Percentiles rank a stretch among this genome's conserved stretches.
These are phyloP conservation scores for Piezodorus guildinii DNA, from an alignment of 1,140 invertebrate genomes.

Conservation along the genomic window DNA sequence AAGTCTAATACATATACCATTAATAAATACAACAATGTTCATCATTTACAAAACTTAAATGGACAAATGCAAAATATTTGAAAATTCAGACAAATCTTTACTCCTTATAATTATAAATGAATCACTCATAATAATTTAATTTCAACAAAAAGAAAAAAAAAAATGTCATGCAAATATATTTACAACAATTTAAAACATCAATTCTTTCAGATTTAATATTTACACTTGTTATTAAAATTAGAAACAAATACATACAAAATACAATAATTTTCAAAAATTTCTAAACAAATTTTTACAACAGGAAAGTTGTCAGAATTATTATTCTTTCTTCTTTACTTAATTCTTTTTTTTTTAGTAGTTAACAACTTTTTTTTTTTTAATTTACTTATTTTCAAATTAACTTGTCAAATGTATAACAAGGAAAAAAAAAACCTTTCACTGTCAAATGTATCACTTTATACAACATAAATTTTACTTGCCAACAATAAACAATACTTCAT, in stretches of 20 bases:
- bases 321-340: neutral
- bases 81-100: neutral
- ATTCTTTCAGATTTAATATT: neutral
- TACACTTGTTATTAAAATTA: conserved; percentile 2
- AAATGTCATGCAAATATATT: conserved; percentile 3
- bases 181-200: neutral
- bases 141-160: neutral
- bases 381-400: too few relatives aligned
- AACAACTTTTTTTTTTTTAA: too few relatives aligned
- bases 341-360: neutral
- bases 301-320: neutral
- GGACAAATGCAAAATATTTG: neutral
- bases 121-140: too few relatives aligned
- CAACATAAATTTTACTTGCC: too few relatives aligned
- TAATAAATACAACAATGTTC: too few relatives aligned
- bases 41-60: neutral
- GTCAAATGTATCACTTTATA: too few relatives aligned
- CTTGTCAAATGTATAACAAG: too few relatives aligned
- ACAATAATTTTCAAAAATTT: neutral
- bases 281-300: neutral
- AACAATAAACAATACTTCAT: too few relatives aligned
- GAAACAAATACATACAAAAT: conserved; percentile 3
- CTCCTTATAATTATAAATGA: neutral
- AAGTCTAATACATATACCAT: neutral
- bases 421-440: too few relatives aligned